These are phyloP conservation scores for Eumaeus atala DNA, from an alignment of 1,140 invertebrate species.

Conservation along the genomic window DNA sequence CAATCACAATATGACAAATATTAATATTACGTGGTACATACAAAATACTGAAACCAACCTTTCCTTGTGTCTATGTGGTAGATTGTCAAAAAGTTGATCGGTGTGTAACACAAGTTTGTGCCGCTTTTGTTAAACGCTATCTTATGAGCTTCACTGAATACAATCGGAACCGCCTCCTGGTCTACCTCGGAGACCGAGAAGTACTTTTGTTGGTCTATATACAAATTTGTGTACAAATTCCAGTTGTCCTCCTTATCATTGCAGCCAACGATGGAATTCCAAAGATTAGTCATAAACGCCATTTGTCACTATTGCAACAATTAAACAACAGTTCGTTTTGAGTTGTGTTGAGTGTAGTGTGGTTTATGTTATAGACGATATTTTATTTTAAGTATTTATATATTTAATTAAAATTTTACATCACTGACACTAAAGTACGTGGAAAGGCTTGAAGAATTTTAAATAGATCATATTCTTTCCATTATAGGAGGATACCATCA, in stretches of 20 bases:
- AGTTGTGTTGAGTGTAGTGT: slow-evolving; percentile 28
- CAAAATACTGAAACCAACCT: slow-evolving; percentile 70
- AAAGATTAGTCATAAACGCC: slow-evolving; percentile 65
- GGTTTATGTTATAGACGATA: not conserved
- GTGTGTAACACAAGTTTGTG: slow-evolving; percentile 72
- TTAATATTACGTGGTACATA: too few relatives aligned
- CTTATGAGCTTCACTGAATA: slow-evolving; percentile 73
- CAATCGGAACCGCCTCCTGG: slow-evolving; percentile 76
- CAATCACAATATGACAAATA: too few relatives aligned
- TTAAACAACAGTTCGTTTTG: slow-evolving; percentile 31
- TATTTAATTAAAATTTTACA: too few relatives aligned
- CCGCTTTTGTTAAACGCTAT: slow-evolving; percentile 62
- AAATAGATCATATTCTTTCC: too few relatives aligned
- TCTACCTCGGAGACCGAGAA: slow-evolving; percentile 81
- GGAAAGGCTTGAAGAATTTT: too few relatives aligned
- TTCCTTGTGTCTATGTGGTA: slow-evolving; percentile 79
- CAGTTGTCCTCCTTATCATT: slow-evolving; percentile 52
- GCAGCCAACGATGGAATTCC: slow-evolving; percentile 62
- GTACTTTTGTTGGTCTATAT: slow-evolving; percentile 77
- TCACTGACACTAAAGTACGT: too few relatives aligned
- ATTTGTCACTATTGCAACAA: slow-evolving; percentile 43
- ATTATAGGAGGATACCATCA: too few relatives aligned
- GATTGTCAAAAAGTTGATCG: slow-evolving; percentile 76
- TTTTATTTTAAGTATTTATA: too few relatives aligned
- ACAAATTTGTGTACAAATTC: slow-evolving; percentile 71